Base-by-base conservation (phyloP, 2,113 vertebrate species). In the Myrmophylax atrothorax region DNA sequence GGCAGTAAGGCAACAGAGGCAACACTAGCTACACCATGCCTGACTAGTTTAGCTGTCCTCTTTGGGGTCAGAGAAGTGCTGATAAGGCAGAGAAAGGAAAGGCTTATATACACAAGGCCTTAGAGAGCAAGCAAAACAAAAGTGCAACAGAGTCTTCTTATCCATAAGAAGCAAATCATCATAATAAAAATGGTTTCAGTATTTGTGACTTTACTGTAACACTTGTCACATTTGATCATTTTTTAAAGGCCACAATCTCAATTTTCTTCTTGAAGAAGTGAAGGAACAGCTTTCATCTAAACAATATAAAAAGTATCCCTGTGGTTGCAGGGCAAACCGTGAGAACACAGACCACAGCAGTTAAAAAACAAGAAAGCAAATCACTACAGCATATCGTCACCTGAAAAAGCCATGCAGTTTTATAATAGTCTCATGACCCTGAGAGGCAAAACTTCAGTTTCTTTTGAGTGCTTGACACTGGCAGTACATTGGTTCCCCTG, bases 271-370 rank as follows among this genome's bases (percentile, higher is more conserved):
- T 52, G 72, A 75, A 88, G 72, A 83, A 86, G 64, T 56, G 63
- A 86, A 91, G 68, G 78, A 88, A 90, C 42, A 81, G 47, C 56
- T 75, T 93, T 96, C 35, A 70, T 18, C 40, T 90, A 67, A 94
- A 92, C 84, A 93, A 82, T 33, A 87, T 33, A 53, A 75, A 66
- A 94, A 90, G 44, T 81, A 92, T 88, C 26, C 66, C 79, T 78
- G 75, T 86, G 68, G 85, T 89, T 93, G 52, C 60, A 93, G 72
- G 86, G 68, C 81, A 94, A 93, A 84, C 73, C 26, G 12, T 93
- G 90, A 96, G 73, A 96, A 85, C 69, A 80, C 52, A 93, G 94
- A 76, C 72, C 85, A 90, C 78, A 96, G 79, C 75, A 74, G 55
- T 78, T 75, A 64, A 79, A 92, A 93, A 95, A 91, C 0, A 60